Percentiles rank a stretch among this genome's conserved stretches.
phyloP scores from a whole-genome alignment of 2,888 invertebrate species.

The Phanerotoma sp. region DNA sequence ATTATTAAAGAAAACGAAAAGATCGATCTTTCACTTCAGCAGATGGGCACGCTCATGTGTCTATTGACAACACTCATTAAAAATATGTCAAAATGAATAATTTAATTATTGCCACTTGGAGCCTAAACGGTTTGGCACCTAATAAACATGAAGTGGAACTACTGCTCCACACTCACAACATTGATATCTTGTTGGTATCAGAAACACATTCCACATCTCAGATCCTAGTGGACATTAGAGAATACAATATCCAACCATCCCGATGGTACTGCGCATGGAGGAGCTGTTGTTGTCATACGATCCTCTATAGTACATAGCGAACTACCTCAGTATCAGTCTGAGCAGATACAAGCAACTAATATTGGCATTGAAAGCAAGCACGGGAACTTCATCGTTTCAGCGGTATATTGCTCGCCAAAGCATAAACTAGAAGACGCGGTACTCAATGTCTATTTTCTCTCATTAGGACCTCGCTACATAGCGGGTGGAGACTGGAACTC shows the following conservation, averaged over 20 bases:
- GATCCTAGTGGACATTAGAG: neutral
- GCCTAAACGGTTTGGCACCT: too few relatives aligned
- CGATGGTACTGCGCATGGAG: conserved; percentile 30
- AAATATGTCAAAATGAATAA: too few relatives aligned
- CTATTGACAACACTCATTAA: too few relatives aligned
- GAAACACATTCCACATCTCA: too few relatives aligned
- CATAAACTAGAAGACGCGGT: conserved; percentile 13
- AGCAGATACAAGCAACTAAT: conserved; percentile 31
- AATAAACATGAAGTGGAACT: too few relatives aligned
- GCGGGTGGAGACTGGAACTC: conserved; percentile 29
- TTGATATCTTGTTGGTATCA: too few relatives aligned
- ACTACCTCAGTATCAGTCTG: conserved; percentile 8
- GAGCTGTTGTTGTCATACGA: conserved; percentile 30
- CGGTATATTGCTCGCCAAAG: conserved; percentile 27
- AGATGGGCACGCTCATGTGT: too few relatives aligned
- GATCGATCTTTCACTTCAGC: too few relatives aligned
- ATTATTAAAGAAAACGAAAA: too few relatives aligned
- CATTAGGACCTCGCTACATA: conserved; percentile 27
- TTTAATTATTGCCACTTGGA: too few relatives aligned
- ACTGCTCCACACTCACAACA: too few relatives aligned
- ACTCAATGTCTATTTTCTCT: conserved; percentile 23
- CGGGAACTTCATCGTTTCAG: conserved; percentile 19
- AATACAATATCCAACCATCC: conserved; percentile 25
- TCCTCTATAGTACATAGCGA: conserved; percentile 30
- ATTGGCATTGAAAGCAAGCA: conserved; percentile 22